Conservation (phyloP, 2,113 vertebrate species). For the Prietella phreatophila region DNA sequence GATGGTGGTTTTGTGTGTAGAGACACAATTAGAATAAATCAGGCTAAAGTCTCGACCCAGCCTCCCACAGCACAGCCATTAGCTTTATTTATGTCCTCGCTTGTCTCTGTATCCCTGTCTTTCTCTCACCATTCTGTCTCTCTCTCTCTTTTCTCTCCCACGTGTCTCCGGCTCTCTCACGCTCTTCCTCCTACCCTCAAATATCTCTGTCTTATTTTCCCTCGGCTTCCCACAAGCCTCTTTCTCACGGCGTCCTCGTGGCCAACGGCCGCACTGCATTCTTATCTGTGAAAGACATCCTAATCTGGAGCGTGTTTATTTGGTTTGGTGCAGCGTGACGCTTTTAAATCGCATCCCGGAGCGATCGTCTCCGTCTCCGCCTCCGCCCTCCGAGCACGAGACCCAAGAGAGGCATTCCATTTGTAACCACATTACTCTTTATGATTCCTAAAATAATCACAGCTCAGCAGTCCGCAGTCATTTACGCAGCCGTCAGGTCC, state of each 20-base stretch:
- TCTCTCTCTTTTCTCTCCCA: neutral
- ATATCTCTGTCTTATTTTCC: neutral
- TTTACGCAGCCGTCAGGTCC: constrained; percentile 32
- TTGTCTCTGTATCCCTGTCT: constrained; percentile 59
- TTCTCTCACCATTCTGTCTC: constrained; percentile 2
- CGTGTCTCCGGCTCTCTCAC: neutral
- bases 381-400: neutral
- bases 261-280: neutral
- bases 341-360: constrained; percentile 1
- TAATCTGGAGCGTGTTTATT: neutral
- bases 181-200: neutral
- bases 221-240: neutral
- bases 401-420: constrained; percentile 28
- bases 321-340: neutral
- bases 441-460: constrained; percentile 38
- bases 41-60: constrained; percentile 69
- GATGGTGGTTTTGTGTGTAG: constrained; percentile 69
- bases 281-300: neutral
- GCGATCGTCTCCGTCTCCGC: constrained; percentile 11
- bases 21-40: constrained; percentile 75
- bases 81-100: constrained; percentile 76
- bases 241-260: neutral
- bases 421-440: constrained; percentile 44
- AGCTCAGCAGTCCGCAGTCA: constrained; percentile 23
- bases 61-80: constrained; percentile 74